These are phyloP conservation scores for Apistogramma diplotaenia DNA, from an alignment of 2,113 vertebrate species.

Conservation along the genomic window DNA sequence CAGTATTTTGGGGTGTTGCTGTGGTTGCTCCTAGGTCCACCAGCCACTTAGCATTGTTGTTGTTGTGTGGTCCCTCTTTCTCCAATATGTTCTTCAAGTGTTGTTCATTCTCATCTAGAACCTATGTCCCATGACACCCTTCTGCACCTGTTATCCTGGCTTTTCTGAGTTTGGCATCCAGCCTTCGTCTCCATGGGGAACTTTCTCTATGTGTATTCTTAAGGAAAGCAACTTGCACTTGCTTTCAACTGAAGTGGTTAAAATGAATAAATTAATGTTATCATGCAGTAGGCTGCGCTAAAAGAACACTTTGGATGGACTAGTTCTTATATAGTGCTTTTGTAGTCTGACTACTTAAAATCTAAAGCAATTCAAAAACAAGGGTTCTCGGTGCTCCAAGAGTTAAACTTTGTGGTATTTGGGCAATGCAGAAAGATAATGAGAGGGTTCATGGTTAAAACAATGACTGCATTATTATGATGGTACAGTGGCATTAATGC, in stretches of 20 bases:
- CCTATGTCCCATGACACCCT: not conserved
- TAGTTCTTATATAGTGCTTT: not conserved
- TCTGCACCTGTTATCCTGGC: not conserved
- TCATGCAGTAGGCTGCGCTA: not conserved
- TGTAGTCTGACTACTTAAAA: not conserved
- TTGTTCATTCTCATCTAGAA: not conserved
- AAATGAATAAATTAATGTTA: not conserved
- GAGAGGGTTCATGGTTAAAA: not conserved
- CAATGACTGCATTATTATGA: not conserved
- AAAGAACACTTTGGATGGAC: not conserved
- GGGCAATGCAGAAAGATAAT: not conserved
- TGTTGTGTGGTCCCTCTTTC: no score
- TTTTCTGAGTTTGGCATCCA: no score
- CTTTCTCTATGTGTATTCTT: not conserved
- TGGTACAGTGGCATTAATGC: not conserved
- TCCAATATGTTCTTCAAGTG: no score
- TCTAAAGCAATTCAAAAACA: not conserved
- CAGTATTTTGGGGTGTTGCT: no score
- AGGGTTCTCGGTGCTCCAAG: not conserved
- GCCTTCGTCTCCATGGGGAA: not conserved
- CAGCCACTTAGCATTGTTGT: no score
- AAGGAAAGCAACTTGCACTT: not conserved
- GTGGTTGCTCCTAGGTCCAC: no score
- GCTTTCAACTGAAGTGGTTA: not conserved
- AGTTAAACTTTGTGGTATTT: conserved; percentile 1